Evolutionary conservation across 2,113 vertebrate species (phyloP).

Genomic region (Gavialis gangeticus): DNA sequence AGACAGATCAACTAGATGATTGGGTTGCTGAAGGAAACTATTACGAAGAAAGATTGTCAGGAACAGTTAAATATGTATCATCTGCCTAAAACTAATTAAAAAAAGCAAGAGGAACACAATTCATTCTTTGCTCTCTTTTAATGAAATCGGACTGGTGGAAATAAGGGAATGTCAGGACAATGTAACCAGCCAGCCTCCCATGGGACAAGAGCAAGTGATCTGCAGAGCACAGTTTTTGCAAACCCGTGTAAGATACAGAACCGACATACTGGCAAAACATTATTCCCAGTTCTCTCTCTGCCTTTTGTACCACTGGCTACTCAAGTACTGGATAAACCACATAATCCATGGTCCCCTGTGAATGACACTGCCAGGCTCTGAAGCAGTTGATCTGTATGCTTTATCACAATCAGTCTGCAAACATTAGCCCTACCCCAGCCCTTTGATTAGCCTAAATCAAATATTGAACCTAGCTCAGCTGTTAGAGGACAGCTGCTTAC

Average conservation of each 20-base stretch:
- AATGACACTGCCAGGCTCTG: background rate
- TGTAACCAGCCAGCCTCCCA: background rate
- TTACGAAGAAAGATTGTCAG: constrained; percentile 62
- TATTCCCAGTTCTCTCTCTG: background rate
- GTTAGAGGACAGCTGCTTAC: constrained; percentile 62
- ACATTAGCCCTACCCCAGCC: constrained; percentile 44
- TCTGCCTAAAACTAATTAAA: constrained; percentile 34
- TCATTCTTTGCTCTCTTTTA: background rate
- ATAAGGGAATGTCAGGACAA: background rate
- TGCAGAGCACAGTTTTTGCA: rapidly evolving
- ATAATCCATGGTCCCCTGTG: background rate
- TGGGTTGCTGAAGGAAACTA: constrained; percentile 56
- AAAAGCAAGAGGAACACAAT: constrained; percentile 49
- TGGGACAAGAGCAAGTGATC: background rate
- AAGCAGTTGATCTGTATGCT: constrained; percentile 51
- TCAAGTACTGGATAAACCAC: background rate
- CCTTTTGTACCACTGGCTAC: background rate
- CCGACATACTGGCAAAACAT: no score
- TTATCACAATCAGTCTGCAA: constrained; percentile 59
- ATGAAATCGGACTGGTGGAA: background rate
- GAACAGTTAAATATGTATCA: background rate
- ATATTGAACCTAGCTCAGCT: constrained; percentile 68
- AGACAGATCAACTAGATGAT: background rate
- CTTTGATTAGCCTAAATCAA: constrained; percentile 70
- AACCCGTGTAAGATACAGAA: rapidly evolving